phyloP scores from a whole-genome alignment of 2,888 invertebrate genomes.

The Andricus curvator region DNA sequence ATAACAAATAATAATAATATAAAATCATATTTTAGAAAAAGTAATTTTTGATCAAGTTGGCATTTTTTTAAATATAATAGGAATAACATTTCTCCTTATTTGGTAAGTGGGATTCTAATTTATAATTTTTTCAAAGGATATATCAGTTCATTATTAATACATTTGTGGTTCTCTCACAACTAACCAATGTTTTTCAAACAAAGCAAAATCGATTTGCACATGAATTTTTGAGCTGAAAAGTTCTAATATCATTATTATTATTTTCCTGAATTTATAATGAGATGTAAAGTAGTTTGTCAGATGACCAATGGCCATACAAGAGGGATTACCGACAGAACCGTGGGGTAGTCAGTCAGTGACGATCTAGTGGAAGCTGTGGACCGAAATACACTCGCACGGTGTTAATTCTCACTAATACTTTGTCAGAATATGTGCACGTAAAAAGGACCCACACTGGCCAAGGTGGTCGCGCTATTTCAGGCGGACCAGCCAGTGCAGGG shows the following conservation, averaged over 20 bases:
- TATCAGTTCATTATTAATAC: too few relatives aligned
- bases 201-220: neutral
- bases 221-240: too few relatives aligned
- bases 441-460: slow-evolving; percentile 44
- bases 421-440: slow-evolving; percentile 48
- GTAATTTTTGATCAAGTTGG: too few relatives aligned
- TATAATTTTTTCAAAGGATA: too few relatives aligned
- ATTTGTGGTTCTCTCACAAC: too few relatives aligned
- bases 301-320: slow-evolving; percentile 6
- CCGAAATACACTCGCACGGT: slow-evolving; percentile 53
- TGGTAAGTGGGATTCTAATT: too few relatives aligned
- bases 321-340: slow-evolving; percentile 21
- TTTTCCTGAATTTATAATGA: neutral
- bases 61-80: too few relatives aligned
- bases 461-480: slow-evolving; percentile 54
- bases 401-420: slow-evolving; percentile 47
- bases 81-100: too few relatives aligned
- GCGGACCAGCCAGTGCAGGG: slow-evolving; percentile 53
- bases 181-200: too few relatives aligned
- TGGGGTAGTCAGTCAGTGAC: slow-evolving; percentile 45
- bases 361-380: slow-evolving; percentile 51
- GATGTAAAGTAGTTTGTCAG: neutral
- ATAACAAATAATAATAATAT: too few relatives aligned
- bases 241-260: neutral
- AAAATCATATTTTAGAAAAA: too few relatives aligned